Percentiles rank a stretch among this genome's conserved stretches.
Evolutionary conservation across 2,113 vertebrate species (phyloP).

Genomic region (Boulengerochromis microlepis): DNA sequence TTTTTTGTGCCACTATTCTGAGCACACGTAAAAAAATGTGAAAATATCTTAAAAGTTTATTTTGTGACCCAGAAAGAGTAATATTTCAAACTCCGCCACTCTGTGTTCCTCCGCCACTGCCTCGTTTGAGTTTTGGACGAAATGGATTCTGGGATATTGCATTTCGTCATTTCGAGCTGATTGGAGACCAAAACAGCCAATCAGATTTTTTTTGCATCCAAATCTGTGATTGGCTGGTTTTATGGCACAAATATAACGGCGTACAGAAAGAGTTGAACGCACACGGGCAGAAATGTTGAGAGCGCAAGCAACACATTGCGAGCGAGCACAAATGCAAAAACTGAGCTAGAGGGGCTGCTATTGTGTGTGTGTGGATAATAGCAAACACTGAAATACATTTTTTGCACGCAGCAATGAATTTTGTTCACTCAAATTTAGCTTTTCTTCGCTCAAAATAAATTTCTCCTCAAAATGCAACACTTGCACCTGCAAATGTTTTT

Average conservation of each 20-base stretch:
- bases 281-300: no score
- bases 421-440: neutral
- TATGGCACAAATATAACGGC: accelerated
- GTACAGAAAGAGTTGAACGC: neutral
- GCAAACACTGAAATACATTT: neutral
- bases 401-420: accelerated
- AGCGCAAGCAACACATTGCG: neutral
- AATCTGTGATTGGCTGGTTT: neutral
- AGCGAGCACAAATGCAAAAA: neutral
- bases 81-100: neutral
- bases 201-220: neutral
- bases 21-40: accelerated
- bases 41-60: neutral
- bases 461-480: no score
- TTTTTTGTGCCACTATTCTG: neutral
- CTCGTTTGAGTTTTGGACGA: accelerated
- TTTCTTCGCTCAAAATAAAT: no score
- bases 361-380: neutral
- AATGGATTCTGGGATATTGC: accelerated
- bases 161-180: accelerated
- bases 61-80: neutral
- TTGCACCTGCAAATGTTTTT: no score
- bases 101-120: neutral
- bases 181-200: accelerated
- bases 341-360: accelerated